Evolutionary conservation across 2,113 vertebrate genomes (phyloP).

Genomic region (Cygnus buccinator): DNA sequence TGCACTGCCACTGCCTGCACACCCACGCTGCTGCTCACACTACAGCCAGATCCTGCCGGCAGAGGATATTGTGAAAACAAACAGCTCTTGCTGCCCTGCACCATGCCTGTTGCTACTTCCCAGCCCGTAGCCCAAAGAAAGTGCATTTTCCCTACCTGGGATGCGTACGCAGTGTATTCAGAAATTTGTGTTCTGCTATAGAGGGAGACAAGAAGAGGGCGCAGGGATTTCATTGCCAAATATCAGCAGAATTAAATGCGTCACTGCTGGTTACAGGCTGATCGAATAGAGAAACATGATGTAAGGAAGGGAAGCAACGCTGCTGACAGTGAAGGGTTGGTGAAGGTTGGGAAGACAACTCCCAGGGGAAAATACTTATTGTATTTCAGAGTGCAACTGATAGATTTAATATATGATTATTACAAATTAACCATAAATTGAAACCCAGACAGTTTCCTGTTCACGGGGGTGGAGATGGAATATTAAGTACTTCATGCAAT

Average conservation of each 20-base stretch:
- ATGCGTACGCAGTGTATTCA: not conserved
- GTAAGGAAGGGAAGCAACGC: not conserved
- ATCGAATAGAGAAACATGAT: not conserved
- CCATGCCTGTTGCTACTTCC: not conserved
- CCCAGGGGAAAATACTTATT: not conserved
- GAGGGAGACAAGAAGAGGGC: not conserved
- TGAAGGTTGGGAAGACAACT: not conserved
- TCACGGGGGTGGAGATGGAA: not conserved
- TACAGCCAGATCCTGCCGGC: not conserved
- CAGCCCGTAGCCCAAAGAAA: not conserved
- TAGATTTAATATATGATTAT: slow-evolving; percentile 32
- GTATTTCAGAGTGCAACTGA: not conserved
- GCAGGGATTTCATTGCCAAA: fast-evolving
- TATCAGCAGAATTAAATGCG: not conserved
- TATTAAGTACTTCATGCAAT: slow-evolving; percentile 35
- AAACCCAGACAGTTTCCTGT: slow-evolving; percentile 45
- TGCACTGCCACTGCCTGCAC: not conserved
- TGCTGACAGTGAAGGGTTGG: not conserved
- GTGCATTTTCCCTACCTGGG: not conserved
- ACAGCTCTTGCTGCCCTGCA: not conserved
- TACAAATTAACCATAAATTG: slow-evolving; percentile 52
- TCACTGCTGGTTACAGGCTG: not conserved
- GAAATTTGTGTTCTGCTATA: not conserved
- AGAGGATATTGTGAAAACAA: not conserved
- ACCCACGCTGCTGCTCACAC: not conserved